Evolutionary conservation across 2,888 invertebrate species (phyloP), one percentile per base, ranked within the genome.

Genomic region (Drosophila barbarae): DNA sequence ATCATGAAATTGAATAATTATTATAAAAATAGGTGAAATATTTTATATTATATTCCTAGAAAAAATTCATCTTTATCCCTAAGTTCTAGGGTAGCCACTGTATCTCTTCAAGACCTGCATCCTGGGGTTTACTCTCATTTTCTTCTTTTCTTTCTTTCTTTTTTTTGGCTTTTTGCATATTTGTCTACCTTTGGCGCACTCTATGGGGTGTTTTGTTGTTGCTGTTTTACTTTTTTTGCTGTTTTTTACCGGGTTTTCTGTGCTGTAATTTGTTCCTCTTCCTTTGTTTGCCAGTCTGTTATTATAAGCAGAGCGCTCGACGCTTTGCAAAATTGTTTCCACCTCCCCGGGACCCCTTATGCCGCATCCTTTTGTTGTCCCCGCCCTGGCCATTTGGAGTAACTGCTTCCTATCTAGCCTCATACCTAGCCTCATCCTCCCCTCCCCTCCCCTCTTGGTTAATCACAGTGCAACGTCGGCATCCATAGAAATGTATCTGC

Each of bases 291-390:
- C 76, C 70, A 69, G 68, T 70, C 81, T 82, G 79, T 78, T 80
- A 79, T 84, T 82, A 80, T 76, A 79, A 82, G 70, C 77, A 76
- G 44, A 51, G 64, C 73, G 73, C 76, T 76, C 76, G 72, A 71
- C 85, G 83, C 85, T 81, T 83, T 84, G 73, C 76, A 72, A 84
- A 79, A 79, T 79, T 79, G 84, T 81, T 79, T 79, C 79, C 84
- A 79, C 74, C 81, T 76, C 84, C 77, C 78, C 69, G 18, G 34
- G 54, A 56, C 54, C 71, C 71, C 71, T 59, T 9, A n/a, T 26
- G 26, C 42, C 26, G 34, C 47, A 36, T 36, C 36, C 44, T 21
- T 46, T 44, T 28, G 32, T 69, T 49, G 39, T 46, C 47, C 44
- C 52, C 18, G 42, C 56, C 54, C 36, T 64, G 54, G 44, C 69